phyloP scores from a whole-genome alignment of 1,140 invertebrate genomes.

The Hyles euphorbiae region DNA sequence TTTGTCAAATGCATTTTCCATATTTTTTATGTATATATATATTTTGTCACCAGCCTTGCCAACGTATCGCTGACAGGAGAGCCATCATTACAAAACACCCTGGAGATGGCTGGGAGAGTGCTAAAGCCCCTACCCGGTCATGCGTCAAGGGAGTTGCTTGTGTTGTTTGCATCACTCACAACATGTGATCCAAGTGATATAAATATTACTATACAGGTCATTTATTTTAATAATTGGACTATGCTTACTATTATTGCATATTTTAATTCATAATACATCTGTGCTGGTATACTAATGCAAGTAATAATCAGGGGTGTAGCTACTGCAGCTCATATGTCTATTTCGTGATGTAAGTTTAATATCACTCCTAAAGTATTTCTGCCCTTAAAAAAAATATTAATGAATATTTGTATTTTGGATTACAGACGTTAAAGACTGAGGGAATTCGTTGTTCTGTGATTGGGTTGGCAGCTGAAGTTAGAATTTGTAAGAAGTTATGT shows the following conservation, averaged over 20 bases:
- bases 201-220: slow-evolving; percentile 87
- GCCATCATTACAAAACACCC: slow-evolving; percentile 95
- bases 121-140: slow-evolving; percentile 94
- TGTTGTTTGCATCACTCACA: slow-evolving; percentile 95
- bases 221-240: slow-evolving; percentile 13
- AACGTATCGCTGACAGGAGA: slow-evolving; percentile 85
- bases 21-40: not conserved
- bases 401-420: slow-evolving; percentile 25
- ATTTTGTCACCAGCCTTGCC: slow-evolving; percentile 66
- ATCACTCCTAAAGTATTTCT: too few species aligned
- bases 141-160: slow-evolving; percentile 93
- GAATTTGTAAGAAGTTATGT: slow-evolving; percentile 90
- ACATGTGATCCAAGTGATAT: slow-evolving; percentile 98
- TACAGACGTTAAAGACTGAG: slow-evolving; percentile 81
- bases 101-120: slow-evolving; percentile 90
- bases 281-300: too few species aligned
- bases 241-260: too few species aligned
- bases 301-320: too few species aligned
- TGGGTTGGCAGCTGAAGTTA: slow-evolving; percentile 95
- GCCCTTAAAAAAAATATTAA: not conserved
- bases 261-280: too few species aligned
- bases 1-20: too few species aligned
- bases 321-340: too few species aligned
- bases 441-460: slow-evolving; percentile 94
- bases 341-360: too few species aligned